These are phyloP conservation scores for Apamea anceps DNA, from an alignment of 2,888 invertebrate species.

Conservation along the genomic window DNA sequence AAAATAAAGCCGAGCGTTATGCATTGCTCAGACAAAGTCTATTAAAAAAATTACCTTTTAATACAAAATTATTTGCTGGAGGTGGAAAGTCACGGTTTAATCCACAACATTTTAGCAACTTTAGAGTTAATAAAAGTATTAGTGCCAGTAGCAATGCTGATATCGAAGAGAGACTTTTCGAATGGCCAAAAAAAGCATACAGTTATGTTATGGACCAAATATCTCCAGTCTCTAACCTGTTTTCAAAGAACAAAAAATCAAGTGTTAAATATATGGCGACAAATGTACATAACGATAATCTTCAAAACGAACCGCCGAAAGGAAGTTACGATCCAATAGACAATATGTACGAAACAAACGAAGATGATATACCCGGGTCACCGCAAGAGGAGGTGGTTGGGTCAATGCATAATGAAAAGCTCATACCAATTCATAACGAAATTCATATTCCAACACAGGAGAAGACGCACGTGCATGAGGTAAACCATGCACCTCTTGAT, in stretches of 20 bases:
- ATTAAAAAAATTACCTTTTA: conserved; percentile 12
- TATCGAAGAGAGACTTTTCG: not conserved
- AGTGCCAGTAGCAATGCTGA: not conserved
- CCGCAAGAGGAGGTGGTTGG: too few species aligned
- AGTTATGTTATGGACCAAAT: conserved; percentile 1
- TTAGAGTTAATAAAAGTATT: not conserved
- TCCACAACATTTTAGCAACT: conserved; percentile 30
- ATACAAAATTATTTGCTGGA: conserved; percentile 8
- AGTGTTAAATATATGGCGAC: not conserved
- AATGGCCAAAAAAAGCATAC: conserved; percentile 3
- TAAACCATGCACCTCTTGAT: not conserved
- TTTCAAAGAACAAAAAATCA: not conserved
- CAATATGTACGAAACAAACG: not conserved
- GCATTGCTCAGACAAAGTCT: conserved; percentile 12
- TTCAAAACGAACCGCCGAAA: not conserved
- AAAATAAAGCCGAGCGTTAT: conserved; percentile 10
- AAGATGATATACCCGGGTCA: too few species aligned
- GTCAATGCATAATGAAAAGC: too few species aligned
- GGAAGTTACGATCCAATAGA: not conserved
- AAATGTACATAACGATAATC: not conserved
- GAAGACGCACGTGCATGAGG: not conserved
- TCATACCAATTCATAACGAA: not conserved
- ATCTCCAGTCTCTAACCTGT: not conserved
- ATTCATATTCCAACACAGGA: not conserved
- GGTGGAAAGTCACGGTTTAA: not conserved